These are phyloP conservation scores for Proterorhinus semilunaris DNA, from an alignment of 2,113 vertebrate genomes.

Conservation along the genomic window DNA sequence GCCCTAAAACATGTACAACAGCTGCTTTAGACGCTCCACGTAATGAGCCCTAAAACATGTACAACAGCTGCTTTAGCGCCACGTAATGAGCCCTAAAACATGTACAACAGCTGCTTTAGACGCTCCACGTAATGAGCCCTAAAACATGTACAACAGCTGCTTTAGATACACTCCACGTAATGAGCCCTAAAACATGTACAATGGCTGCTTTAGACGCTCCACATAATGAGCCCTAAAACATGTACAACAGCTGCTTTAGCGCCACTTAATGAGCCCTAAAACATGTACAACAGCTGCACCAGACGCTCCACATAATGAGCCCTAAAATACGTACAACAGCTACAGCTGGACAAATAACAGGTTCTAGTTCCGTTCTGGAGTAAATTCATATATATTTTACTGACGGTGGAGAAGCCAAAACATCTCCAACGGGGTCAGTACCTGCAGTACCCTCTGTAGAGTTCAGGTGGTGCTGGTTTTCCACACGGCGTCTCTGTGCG, in stretches of 20 bases:
- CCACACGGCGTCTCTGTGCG: slow-evolving; percentile 66
- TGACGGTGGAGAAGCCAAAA: too few relatives aligned
- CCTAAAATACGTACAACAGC: slow-evolving; percentile 37
- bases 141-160: slow-evolving; percentile 67
- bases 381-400: too few relatives aligned
- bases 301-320: slow-evolving; percentile 74
- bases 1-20: slow-evolving; percentile 56
- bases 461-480: slow-evolving; percentile 12
- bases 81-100: too few relatives aligned
- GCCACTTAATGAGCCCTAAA: background rate
- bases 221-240: background rate
- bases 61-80: background rate
- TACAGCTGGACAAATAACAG: background rate
- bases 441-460: slow-evolving; percentile 68
- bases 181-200: slow-evolving; percentile 57
- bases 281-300: slow-evolving; percentile 72
- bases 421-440: slow-evolving; percentile 25
- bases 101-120: background rate
- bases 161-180: slow-evolving; percentile 75
- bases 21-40: slow-evolving; percentile 74
- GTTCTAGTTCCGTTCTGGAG: slow-evolving; percentile 2
- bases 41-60: slow-evolving; percentile 66
- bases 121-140: too few relatives aligned
- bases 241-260: background rate
- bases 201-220: too few relatives aligned